Evolutionary conservation across 1,140 invertebrate species (phyloP), one percentile per base, ranked within the genome.

Genomic region (Cylas formicarius): DNA sequence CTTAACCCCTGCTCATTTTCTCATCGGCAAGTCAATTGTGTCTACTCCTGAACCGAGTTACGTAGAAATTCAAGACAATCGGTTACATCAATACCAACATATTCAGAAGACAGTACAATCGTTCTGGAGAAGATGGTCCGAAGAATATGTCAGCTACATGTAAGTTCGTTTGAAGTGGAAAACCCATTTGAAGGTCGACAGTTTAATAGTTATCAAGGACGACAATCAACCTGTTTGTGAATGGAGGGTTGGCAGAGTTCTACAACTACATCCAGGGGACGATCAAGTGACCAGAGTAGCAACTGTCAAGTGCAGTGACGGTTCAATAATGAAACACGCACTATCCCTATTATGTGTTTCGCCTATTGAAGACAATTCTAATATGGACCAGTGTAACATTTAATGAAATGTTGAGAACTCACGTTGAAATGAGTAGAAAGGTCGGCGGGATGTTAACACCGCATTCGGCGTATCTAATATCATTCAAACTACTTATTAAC

Each of bases 1-100:
- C 14, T 32, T 64, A 1, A 62, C 62, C 13, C 62, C 65, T 14
- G 58, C 47, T 13, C 62, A 67, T 49, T 67, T 67, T 37, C 29
- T 67, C 7, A 65, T 63, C 34, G 64, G 63, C 2, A 17, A 38
- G 24, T 41, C 56, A 10, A 36, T 62, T 3, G 53, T 38, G 4
- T 18, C 49, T 9, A 7, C 56, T n/a, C 48, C 55, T 18, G 41
- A 47, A n/a, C 29, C 37, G 2, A 14, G 31, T 28, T 18, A 27
- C 16, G 10, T 4, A 16, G 26, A 39, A 1, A 1, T 37, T 4
- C 18, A 27, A 2, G 2, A 18, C 19, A 52, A 48, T 32, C 48
- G 46, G 3, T 34, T 62, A 7, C n/a, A n/a, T n/a, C n/a, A n/a
- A n/a, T n/a, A n/a, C n/a, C n/a, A n/a, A n/a, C n/a, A n/a, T n/a